Base-by-base conservation (phyloP, 2,797 vertebrate species). In the Galaxias olidus region DNA sequence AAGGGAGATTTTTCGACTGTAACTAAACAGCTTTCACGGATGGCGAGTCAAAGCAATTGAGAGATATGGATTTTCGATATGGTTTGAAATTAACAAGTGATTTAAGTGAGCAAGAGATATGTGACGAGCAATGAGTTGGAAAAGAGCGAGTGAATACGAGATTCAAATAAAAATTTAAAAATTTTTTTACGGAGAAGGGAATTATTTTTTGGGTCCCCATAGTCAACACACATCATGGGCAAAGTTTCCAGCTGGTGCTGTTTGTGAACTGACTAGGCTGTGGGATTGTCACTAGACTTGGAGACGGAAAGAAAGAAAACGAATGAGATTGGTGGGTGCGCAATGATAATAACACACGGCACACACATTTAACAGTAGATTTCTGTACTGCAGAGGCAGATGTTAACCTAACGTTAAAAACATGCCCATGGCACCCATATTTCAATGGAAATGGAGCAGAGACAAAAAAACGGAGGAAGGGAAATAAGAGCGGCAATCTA, bases 231-330 rank as follows among this genome's bases (percentile, higher is more conserved):
- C 42, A 14, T 51, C 20, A 63, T 48, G 52, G 55, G 51, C 6
- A 74, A 64, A 13, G 51, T 69, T 73, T 78, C 68, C 66, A 66
- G 65, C 74, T 74, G 65, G 30, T 72, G 45, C 0, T 50, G 11
- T 51, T 70, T 4, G 1, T 63, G 75, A 77, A 53, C 44, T 30
- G 30, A 30, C 30, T 30, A 42, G 68, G 71, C 78, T 74, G 20
- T 57, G 59, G 70, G 77, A 83, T 74, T 72, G 47, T 30, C 43
- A 67, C 55, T 69, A 79, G 58, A 49, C 49, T 20, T 17, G 13
- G 47, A 66, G 18, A 48, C 46, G 11, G 47, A 53, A 55, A 43
- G 47, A 53, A 55, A 43, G 13, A 48, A 46, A 47, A 60, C 41
- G 42, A 55, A 30, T 30, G 30, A 30, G 30, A 30, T 30, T 30